These are phyloP conservation scores for Cremastinae sp. DNA, from an alignment of 2,888 invertebrate species.

Conservation along the genomic window DNA sequence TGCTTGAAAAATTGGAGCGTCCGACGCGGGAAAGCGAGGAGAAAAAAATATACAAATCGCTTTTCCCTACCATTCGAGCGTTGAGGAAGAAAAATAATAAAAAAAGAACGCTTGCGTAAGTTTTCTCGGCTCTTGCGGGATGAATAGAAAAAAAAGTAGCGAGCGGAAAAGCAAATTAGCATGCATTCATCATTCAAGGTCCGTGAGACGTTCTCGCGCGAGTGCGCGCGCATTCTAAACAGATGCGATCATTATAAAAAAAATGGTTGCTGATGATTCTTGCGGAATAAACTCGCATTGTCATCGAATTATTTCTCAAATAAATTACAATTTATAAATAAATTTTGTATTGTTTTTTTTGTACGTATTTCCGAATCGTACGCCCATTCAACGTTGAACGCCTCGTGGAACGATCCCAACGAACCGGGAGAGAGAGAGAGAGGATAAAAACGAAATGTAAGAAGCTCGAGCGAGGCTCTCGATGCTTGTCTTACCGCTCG, in stretches of 20 bases:
- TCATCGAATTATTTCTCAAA: slow-evolving; percentile 21
- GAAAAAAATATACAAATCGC: slow-evolving; percentile 14
- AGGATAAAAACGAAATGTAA: not conserved
- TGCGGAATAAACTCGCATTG: slow-evolving; percentile 43
- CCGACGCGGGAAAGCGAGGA: slow-evolving; percentile 17
- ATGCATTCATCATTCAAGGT: slow-evolving; percentile 4
- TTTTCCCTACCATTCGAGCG: not conserved
- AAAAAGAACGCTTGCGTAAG: slow-evolving; percentile 18
- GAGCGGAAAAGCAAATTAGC: not conserved
- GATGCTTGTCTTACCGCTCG: not conserved
- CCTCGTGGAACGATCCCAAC: slow-evolving; percentile 48
- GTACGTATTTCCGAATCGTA: not conserved
- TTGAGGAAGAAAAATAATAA: slow-evolving; percentile 8
- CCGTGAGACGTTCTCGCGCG: not conserved
- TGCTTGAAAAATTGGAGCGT: slow-evolving; percentile 41
- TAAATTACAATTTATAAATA: too few relatives aligned
- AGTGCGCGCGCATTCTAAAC: not conserved
- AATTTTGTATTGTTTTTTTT: too few relatives aligned
- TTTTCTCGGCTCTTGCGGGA: slow-evolving; percentile 10
- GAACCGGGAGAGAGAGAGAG: slow-evolving; percentile 12
- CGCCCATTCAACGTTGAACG: slow-evolving; percentile 53
- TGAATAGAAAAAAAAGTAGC: not conserved
- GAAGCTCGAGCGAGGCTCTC: not conserved
- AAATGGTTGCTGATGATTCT: slow-evolving; percentile 36
- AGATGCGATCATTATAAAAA: slow-evolving; percentile 53